Conservation (phyloP, 2,113 vertebrate species). For the Tangachromis dhanisi region DNA sequence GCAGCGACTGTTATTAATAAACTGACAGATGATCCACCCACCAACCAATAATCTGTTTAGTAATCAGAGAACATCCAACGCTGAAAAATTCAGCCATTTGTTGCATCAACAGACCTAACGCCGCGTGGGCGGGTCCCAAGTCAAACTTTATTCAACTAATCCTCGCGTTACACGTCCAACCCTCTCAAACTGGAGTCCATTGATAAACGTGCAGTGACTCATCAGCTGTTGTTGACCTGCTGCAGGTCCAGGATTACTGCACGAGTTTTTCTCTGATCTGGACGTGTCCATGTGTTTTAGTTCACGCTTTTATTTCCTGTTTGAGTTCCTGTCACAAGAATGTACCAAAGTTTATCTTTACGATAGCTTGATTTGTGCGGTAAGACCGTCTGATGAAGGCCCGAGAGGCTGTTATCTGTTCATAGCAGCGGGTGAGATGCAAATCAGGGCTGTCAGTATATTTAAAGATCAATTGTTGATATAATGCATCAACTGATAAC, state of each 20-base stretch:
- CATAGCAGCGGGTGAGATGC: neutral
- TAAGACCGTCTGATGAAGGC: neutral
- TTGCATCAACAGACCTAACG: neutral
- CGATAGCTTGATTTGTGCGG: accelerated
- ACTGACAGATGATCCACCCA: neutral
- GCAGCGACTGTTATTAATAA: neutral
- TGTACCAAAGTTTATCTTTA: neutral
- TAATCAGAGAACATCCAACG: neutral
- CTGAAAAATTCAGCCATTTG: neutral
- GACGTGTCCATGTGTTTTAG: neutral
- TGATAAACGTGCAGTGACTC: neutral
- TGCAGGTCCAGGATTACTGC: neutral
- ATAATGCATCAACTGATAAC: neutral
- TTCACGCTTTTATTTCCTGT: neutral
- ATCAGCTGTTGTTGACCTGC: neutral
- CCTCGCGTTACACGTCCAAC: neutral
- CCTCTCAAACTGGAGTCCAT: neutral
- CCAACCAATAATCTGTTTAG: neutral
- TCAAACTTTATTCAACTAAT: neutral
- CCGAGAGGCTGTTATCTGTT: neutral
- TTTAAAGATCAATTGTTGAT: neutral
- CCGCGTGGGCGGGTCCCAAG: neutral
- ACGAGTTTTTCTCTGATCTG: neutral
- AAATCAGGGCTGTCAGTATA: neutral
- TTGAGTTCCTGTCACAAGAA: neutral